Evolutionary conservation across 1,140 invertebrate species (phyloP).

Genomic region (Nasonia giraulti): DNA sequence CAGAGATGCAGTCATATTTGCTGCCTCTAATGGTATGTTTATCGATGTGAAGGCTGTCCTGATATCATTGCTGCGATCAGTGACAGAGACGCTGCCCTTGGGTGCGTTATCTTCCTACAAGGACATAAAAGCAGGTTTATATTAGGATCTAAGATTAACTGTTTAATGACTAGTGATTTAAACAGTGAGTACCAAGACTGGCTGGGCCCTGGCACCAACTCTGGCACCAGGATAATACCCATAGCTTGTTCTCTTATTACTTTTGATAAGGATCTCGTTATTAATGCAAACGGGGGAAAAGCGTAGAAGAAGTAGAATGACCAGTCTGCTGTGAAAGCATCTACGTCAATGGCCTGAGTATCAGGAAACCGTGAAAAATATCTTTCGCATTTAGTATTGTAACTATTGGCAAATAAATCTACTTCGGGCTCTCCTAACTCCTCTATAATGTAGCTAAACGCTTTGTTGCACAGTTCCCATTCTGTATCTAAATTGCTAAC

Average conservation of each 20-base stretch:
- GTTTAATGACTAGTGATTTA: background rate
- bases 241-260: slow-evolving; percentile 50
- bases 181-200: slow-evolving; percentile 47
- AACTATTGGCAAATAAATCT: slow-evolving; percentile 57
- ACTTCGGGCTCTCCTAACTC: slow-evolving; percentile 56
- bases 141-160: background rate
- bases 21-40: background rate
- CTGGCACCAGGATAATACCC: slow-evolving; percentile 53
- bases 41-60: background rate
- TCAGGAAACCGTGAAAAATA: slow-evolving; percentile 57
- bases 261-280: slow-evolving; percentile 35
- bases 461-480: slow-evolving; percentile 48
- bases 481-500: slow-evolving; percentile 50
- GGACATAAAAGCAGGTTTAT: slow-evolving; percentile 40
- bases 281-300: background rate
- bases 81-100: slow-evolving; percentile 18
- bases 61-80: slow-evolving; percentile 46
- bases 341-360: slow-evolving; percentile 50
- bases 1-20: no score
- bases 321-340: slow-evolving; percentile 58
- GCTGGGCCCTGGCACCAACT: slow-evolving; percentile 46
- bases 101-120: slow-evolving; percentile 44
- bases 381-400: slow-evolving; percentile 54
- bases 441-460: slow-evolving; percentile 53
- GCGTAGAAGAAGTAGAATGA: background rate